Evolutionary conservation across 2,888 invertebrate species (phyloP).

Genomic region (Cyaniris semiargus): DNA sequence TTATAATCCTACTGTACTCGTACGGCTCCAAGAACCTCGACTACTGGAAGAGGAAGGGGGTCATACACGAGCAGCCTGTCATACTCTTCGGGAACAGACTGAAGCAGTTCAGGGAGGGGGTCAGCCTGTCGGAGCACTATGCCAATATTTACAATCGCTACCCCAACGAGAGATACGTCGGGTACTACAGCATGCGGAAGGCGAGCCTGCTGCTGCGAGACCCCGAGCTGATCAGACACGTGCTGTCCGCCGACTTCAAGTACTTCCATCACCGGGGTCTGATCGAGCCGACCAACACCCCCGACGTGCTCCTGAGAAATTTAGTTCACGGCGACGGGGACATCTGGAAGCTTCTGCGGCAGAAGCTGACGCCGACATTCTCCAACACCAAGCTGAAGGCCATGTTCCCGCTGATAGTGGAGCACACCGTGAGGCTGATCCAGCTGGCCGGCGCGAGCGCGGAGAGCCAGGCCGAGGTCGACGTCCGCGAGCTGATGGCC

Average conservation of each 20-base stretch:
- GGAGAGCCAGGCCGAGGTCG: constrained; percentile 32
- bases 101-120: constrained; percentile 36
- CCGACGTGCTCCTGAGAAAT: constrained; percentile 52
- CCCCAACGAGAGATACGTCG: constrained; percentile 52
- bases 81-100: constrained; percentile 38
- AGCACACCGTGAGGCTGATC: constrained; percentile 59
- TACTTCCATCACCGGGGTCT: constrained; percentile 50
- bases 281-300: background rate
- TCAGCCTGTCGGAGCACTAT: constrained; percentile 34
- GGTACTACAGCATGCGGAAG: constrained; percentile 55
- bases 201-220: constrained; percentile 61
- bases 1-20: constrained; percentile 36
- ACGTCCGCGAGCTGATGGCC: constrained; percentile 53
- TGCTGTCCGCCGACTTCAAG: constrained; percentile 56
- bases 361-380: constrained; percentile 63
- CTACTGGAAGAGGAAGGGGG: constrained; percentile 39
- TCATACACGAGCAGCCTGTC: constrained; percentile 36
- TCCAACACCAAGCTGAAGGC: constrained; percentile 61
- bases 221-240: constrained; percentile 52
- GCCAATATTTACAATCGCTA: constrained; percentile 19
- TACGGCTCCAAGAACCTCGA: constrained; percentile 39
- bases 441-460: constrained; percentile 39
- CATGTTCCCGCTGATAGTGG: constrained; percentile 65
- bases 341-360: constrained; percentile 59
- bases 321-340: constrained; percentile 62